phyloP scores from a whole-genome alignment of 2,797 vertebrate genomes.

The Macropodus opercularis region DNA sequence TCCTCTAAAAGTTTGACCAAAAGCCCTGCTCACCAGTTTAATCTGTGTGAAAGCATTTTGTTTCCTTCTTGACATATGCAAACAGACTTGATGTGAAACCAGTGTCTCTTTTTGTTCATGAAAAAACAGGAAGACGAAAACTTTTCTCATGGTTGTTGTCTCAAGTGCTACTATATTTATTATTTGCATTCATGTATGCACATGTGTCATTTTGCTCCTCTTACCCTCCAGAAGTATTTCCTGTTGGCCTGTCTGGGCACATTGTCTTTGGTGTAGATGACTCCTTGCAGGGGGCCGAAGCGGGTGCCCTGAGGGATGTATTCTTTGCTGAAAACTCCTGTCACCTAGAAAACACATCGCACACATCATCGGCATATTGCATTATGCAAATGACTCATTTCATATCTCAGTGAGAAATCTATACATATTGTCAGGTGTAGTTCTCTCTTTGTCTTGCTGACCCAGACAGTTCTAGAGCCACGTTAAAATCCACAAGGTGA shows the following conservation, averaged over 20 bases:
- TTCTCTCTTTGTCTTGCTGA: slow-evolving; percentile 37
- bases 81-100: slow-evolving; percentile 48
- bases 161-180: background rate
- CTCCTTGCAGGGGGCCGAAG: slow-evolving; percentile 82
- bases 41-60: slow-evolving; percentile 31
- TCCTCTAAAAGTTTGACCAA: slow-evolving; percentile 62
- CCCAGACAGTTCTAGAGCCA: slow-evolving; percentile 43
- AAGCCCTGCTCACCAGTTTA: slow-evolving; percentile 18
- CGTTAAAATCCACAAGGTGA: slow-evolving; percentile 43
- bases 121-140: slow-evolving; percentile 28
- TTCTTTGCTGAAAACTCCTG: slow-evolving; percentile 83
- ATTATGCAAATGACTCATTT: background rate
- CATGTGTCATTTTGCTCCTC: slow-evolving; percentile 44
- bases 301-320: slow-evolving; percentile 84
- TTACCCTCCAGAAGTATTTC: slow-evolving; percentile 87
- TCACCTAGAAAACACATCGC: slow-evolving; percentile 72
- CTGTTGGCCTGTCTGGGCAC: slow-evolving; percentile 80
- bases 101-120: slow-evolving; percentile 11
- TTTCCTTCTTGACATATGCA: slow-evolving; percentile 40
- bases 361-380: background rate
- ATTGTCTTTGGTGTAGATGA: slow-evolving; percentile 81
- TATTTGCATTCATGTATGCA: background rate
- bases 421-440: background rate
- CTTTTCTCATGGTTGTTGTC: background rate
- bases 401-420: background rate